phyloP scores from a whole-genome alignment of 2,888 invertebrate genomes.

The Drosophila putrida region DNA sequence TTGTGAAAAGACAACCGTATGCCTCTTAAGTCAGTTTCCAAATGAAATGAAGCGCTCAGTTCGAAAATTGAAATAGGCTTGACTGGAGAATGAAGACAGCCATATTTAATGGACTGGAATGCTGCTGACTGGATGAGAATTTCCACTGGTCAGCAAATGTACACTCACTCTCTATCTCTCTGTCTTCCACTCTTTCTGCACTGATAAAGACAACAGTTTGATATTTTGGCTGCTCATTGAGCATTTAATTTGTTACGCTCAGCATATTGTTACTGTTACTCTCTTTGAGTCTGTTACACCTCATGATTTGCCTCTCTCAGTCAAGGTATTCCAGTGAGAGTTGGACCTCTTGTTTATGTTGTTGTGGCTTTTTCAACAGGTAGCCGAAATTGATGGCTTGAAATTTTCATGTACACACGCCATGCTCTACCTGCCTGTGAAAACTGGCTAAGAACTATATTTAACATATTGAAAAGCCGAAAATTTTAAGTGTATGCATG shows the following conservation, averaged over 20 bases:
- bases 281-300: constrained; percentile 1
- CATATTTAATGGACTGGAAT: constrained; percentile 39
- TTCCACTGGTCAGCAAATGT: constrained; percentile 46
- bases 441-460: constrained; percentile 16
- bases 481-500: constrained; percentile 16
- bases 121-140: constrained; percentile 33
- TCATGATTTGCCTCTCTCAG: background rate
- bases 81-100: constrained; percentile 31
- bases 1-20: constrained; percentile 48
- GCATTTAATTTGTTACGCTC: constrained; percentile 31
- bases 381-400: constrained; percentile 44
- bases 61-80: constrained; percentile 30
- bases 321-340: constrained; percentile 35
- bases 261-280: constrained; percentile 26
- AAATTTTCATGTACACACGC: constrained; percentile 10
- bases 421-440: constrained; percentile 12
- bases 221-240: constrained; percentile 19
- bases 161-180: constrained; percentile 6
- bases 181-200: constrained; percentile 3
- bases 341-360: background rate
- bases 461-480: constrained; percentile 36
- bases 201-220: constrained; percentile 33
- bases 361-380: constrained; percentile 42
- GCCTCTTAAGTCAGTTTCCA: constrained; percentile 43
- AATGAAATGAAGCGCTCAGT: constrained; percentile 59